Evolutionary conservation across 2,797 vertebrate genomes (phyloP).

Genomic region (Peromyscus aztecus): DNA sequence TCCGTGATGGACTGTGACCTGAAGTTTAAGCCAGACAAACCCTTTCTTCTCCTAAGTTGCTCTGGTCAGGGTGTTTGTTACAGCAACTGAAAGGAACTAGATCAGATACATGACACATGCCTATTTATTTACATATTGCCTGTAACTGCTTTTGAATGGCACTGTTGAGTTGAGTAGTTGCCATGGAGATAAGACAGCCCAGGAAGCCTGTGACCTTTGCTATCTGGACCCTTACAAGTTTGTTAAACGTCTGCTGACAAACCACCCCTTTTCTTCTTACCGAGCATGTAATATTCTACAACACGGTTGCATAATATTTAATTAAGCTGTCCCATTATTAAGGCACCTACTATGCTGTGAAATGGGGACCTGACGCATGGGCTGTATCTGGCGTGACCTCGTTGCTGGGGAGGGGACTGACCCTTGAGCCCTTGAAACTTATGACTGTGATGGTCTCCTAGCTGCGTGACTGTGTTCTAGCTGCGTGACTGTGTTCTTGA

Average conservation of each 20-base stretch:
- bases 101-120: accelerated
- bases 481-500: too few species aligned
- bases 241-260: neutral
- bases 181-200: neutral
- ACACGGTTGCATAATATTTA: neutral
- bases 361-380: too few species aligned
- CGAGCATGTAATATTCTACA: neutral
- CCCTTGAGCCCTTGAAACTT: neutral
- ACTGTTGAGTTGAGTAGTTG: neutral
- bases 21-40: neutral
- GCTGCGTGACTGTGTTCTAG: neutral
- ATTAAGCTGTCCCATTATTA: neutral
- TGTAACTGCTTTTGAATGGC: neutral
- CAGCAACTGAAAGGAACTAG: neutral
- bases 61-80: neutral
- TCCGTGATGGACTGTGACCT: neutral
- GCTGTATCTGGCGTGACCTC: neutral
- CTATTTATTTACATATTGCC: neutral
- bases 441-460: accelerated
- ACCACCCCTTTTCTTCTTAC: neutral
- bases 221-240: neutral
- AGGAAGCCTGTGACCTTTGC: neutral
- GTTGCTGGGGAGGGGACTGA: accelerated
- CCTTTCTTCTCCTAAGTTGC: neutral
- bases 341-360: neutral